Base-by-base conservation (phyloP, 2,113 vertebrate species). In the Henicopernis longicauda region DNA sequence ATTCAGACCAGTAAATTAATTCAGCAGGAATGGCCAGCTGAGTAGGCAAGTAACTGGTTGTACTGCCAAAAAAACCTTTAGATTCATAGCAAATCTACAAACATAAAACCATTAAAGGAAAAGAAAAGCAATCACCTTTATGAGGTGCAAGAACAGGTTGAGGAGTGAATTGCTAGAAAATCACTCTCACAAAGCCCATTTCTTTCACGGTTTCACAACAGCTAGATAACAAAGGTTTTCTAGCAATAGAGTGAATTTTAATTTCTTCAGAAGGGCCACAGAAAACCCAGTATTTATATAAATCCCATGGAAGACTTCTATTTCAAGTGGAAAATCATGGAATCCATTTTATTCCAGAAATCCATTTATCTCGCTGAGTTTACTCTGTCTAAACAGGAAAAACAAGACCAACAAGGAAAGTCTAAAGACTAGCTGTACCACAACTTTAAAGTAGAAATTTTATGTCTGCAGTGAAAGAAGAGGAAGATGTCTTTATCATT, bases 1-100 rank as follows among this genome's bases (percentile, higher is more conserved):
- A 84, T 70, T 80, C 82, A 88, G 71, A 88, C 59, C 59, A 88
- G 59, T 91, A 94, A 94, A 95, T 93, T 94, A 73, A 86, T 90
- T 94, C 74, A 93, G 14, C 34, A 45, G 36, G 58, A 96, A 86
- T 62, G 66, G 49, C 40, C 65, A 95, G 38, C 40, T 8, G 8
- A 62, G 49, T 23, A 91, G 38, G 14, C 49, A 89, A 91, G 49
- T 62, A 89, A 69, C 73, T 59, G 71, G 45, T 16, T 93, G 54
- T 73, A 80, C 54, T 85, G 58, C 34, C 84, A 95, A 93, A 93
- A 79, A 29, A 13, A 9, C 1, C 19, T 65, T 59, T 54, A 52
- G 44, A 89, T 72, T 90, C 76, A 83, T 45, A 83, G 57, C 31
- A 94, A 91, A 63, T 8, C 25, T 71, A 34, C 47, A 70, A 82